phyloP scores from a whole-genome alignment of 2,113 vertebrate species.

The Sturnira hondurensis region DNA sequence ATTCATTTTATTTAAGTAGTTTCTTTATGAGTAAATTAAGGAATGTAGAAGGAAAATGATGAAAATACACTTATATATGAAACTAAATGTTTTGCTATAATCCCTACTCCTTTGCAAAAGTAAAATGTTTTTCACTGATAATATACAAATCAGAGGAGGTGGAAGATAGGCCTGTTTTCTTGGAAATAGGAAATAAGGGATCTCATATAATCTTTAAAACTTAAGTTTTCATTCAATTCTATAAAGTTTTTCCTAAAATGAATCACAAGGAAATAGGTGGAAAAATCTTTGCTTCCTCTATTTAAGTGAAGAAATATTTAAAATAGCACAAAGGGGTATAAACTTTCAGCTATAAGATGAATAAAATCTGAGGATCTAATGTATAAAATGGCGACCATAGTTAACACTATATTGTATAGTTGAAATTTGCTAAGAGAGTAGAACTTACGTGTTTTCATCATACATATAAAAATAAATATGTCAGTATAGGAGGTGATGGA shows the following conservation, averaged over 20 bases:
- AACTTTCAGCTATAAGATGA: background rate
- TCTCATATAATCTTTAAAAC: background rate
- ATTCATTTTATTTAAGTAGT: background rate
- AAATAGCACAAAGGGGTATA: background rate
- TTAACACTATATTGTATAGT: background rate
- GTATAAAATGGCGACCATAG: background rate
- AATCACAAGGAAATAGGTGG: background rate
- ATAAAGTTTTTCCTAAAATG: background rate
- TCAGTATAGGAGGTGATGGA: too few relatives aligned
- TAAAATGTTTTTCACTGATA: constrained; percentile 1
- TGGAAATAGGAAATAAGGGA: background rate
- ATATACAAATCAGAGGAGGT: background rate
- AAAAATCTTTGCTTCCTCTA: background rate
- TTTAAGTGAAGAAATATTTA: constrained; percentile 23
- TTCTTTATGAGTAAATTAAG: constrained; percentile 25
- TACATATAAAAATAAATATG: too few relatives aligned
- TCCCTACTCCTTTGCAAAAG: background rate
- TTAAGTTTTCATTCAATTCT: constrained; percentile 34
- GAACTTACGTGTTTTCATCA: background rate
- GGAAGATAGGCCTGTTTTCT: background rate
- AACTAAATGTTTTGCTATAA: background rate
- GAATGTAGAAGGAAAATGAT: background rate
- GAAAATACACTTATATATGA: background rate
- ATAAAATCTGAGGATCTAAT: background rate
- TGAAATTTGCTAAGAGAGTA: background rate